A percentile compares a stretch with the other conserved stretches of the same genome.
These are phyloP conservation scores for Lordiphosa stackelbergi DNA, from an alignment of 1,140 invertebrate genomes.

Conservation along the genomic window DNA sequence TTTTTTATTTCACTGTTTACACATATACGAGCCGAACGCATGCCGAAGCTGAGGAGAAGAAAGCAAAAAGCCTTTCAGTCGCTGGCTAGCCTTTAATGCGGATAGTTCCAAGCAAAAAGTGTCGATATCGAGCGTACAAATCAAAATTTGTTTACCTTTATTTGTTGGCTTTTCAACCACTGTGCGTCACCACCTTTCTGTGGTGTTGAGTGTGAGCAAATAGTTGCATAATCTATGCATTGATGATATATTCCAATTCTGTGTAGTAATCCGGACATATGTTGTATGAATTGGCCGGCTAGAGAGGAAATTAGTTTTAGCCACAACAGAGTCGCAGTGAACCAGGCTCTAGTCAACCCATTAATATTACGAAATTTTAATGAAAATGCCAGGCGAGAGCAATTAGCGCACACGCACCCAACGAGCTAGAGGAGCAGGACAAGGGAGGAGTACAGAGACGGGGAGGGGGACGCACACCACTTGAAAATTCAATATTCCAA, in stretches of 20 bases:
- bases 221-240: constrained; percentile 71
- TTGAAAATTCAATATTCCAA: constrained; percentile 44
- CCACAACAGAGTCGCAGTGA: constrained; percentile 22
- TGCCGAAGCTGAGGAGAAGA: too few species aligned
- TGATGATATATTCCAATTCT: constrained; percentile 21
- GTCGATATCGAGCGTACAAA: too few species aligned
- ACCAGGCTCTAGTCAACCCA: constrained; percentile 20
- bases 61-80: too few species aligned
- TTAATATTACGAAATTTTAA: constrained; percentile 72
- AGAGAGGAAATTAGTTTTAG: constrained; percentile 65
- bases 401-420: constrained; percentile 33
- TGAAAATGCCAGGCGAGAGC: constrained; percentile 53
- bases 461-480: constrained; percentile 12
- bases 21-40: too few species aligned
- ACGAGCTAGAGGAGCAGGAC: neutral
- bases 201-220: constrained; percentile 24
- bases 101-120: too few species aligned
- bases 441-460: too few species aligned
- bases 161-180: too few species aligned
- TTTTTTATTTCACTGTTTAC: too few species aligned
- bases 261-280: constrained; percentile 26
- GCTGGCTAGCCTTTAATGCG: too few species aligned
- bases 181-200: neutral
- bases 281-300: neutral
- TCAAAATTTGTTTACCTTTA: too few species aligned